Percentiles rank a stretch among this genome's conserved stretches.
Evolutionary conservation across 2,888 invertebrate genomes (phyloP).

Genomic region (Epirrhoe alternata): DNA sequence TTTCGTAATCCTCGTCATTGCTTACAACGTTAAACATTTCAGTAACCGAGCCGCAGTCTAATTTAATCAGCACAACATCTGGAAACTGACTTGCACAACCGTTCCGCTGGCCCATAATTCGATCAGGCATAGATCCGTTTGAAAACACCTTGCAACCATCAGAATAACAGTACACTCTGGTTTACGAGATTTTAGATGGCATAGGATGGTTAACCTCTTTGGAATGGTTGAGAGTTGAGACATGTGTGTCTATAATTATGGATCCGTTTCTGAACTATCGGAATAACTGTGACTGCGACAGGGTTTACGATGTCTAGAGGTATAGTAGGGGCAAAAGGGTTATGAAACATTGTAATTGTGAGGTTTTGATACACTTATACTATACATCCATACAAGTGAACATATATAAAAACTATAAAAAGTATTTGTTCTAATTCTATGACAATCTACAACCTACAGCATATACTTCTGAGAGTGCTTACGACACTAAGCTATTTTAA

Average conservation of each 20-base stretch:
- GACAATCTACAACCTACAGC: too few species aligned
- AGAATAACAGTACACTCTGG: slow-evolving; percentile 33
- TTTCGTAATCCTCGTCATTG: slow-evolving; percentile 51
- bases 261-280: slow-evolving; percentile 1
- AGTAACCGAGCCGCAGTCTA: slow-evolving; percentile 45
- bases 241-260: neutral
- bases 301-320: neutral
- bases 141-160: slow-evolving; percentile 41
- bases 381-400: neutral
- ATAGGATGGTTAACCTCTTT: slow-evolving; percentile 10
- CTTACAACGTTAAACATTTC: slow-evolving; percentile 52
- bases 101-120: slow-evolving; percentile 49
- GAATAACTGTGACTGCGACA: neutral
- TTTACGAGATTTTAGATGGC: slow-evolving; percentile 28
- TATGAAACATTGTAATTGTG: neutral
- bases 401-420: too few species aligned
- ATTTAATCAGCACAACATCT: slow-evolving; percentile 55
- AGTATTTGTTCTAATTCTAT: too few species aligned
- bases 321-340: neutral
- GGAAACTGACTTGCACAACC: slow-evolving; percentile 53
- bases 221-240: slow-evolving; percentile 1
- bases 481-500: neutral
- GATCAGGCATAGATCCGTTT: slow-evolving; percentile 50
- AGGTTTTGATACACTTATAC: neutral
- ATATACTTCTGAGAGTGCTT: too few species aligned